Evolutionary conservation across 2,797 vertebrate genomes (phyloP), one percentile per base, ranked within the genome.

Genomic region (Myotis daubentonii): DNA sequence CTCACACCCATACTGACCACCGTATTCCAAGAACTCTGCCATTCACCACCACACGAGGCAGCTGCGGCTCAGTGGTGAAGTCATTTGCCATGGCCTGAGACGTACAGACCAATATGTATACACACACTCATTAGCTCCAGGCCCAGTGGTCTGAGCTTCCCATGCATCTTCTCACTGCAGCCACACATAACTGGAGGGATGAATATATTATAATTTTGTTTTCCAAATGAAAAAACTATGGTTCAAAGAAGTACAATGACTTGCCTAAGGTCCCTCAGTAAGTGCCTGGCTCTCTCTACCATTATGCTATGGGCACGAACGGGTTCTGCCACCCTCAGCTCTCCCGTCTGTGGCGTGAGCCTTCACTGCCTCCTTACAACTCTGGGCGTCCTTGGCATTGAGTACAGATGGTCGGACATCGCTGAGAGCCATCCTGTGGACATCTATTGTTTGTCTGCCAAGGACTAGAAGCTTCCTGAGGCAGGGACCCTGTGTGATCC

Each of bases 71-170:
- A 13, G 72, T 20, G 71, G 51, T 30, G 10, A n/a, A 17, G 17
- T 4, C 1, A 22, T 19, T 33, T 13, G 74, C 88, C 68, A 44
- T 0, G 0, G 82, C n/a, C 62, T 6, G 1, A 11, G 5, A 6
- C 2, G 49, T 30, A n/a, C 22, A 9, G 0, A 8, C 11, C 30
- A 28, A 85, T 6, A 8, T 0, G 11, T 3, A 78, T 0, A 30
- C 13, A 15, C 6, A 23, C 8, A 20, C 19, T 55, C 68, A 4
- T 4, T 20, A 53, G 81, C n/a, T 65, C 62, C 20, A 94, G 72
- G 33, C 17, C 8, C 33, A 15, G 30, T 9, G 0, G 30, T 53
- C 4, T 3, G 4, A 66, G 72, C 36, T 91, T 57, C 13, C 41
- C 66, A 9, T 8, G 44, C 38, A 13, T 9, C 8, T 20, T 60